A percentile compares a stretch with the other conserved stretches of the same genome.
Evolutionary conservation across 1,140 invertebrate species (phyloP).

Genomic region (Drosophila kurseongensis): DNA sequence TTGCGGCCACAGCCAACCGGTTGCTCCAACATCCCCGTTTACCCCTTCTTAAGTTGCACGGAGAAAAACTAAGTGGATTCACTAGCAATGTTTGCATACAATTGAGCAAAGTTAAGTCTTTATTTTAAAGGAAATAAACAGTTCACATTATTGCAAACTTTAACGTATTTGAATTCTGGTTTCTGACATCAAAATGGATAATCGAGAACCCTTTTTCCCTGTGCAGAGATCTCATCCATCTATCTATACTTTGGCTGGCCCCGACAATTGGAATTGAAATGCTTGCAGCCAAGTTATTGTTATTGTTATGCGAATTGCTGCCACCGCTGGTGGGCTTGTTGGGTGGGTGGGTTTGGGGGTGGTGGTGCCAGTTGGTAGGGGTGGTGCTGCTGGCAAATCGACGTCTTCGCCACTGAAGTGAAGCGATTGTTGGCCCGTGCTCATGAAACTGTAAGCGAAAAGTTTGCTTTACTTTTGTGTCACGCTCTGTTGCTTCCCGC

Average conservation of each 20-base stretch:
- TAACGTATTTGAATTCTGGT: no score
- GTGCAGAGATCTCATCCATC: slow-evolving; percentile 35
- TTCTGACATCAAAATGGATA: neutral
- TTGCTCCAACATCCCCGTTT: slow-evolving; percentile 32
- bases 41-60: neutral
- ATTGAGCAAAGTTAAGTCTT: no score
- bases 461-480: slow-evolving; percentile 82
- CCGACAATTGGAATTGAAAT: slow-evolving; percentile 77
- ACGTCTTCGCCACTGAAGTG: slow-evolving; percentile 58
- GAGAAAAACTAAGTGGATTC: neutral
- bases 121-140: no score
- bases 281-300: slow-evolving; percentile 80
- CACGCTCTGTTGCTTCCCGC: slow-evolving; percentile 71
- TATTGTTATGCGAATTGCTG: slow-evolving; percentile 73
- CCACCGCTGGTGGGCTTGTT: slow-evolving; percentile 27
- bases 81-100: no score
- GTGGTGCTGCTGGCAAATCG: slow-evolving; percentile 62
- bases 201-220: neutral
- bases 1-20: slow-evolving; percentile 65
- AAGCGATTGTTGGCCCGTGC: slow-evolving; percentile 60
- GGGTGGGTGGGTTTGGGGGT: slow-evolving; percentile 6
- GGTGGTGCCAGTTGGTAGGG: slow-evolving; percentile 6
- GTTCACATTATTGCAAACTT: no score
- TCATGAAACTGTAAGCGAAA: slow-evolving; percentile 78
- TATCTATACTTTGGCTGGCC: slow-evolving; percentile 51